Percentiles rank a stretch among this genome's conserved stretches.
Conservation (phyloP, 2,113 vertebrate species). For the Gymnobelideus leadbeateri region DNA sequence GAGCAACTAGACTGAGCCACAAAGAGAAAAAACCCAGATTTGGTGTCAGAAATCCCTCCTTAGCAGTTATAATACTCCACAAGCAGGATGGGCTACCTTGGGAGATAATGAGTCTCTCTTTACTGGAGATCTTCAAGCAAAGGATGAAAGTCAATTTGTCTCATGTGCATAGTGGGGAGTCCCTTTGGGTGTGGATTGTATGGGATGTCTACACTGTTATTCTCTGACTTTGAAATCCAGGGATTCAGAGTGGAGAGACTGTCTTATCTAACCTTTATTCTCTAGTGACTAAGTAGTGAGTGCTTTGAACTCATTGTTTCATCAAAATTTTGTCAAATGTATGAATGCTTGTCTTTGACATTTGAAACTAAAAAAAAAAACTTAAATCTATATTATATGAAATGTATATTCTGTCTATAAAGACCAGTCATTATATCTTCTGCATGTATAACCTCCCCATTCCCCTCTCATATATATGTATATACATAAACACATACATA, state of each 20-base stretch:
- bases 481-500: no score
- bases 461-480: background rate
- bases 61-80: background rate
- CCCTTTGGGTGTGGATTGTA: background rate
- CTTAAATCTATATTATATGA: background rate
- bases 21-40: background rate
- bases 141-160: background rate
- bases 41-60: background rate
- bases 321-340: background rate
- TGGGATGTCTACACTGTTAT: background rate
- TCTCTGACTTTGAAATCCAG: background rate
- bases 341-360: constrained; percentile 5
- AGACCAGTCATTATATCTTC: background rate
- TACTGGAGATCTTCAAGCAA: background rate
- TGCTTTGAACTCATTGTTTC: background rate
- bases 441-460: constrained; percentile 6
- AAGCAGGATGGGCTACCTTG: background rate
- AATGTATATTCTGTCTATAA: background rate
- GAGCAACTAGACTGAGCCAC: background rate
- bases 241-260: background rate
- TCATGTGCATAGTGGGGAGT: background rate
- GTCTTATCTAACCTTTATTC: background rate
- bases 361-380: constrained; percentile 3
- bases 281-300: background rate
- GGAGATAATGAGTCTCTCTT: background rate